Evolutionary conservation across 2,113 vertebrate genomes (phyloP).

Genomic region (Pleuronectes platessa): DNA sequence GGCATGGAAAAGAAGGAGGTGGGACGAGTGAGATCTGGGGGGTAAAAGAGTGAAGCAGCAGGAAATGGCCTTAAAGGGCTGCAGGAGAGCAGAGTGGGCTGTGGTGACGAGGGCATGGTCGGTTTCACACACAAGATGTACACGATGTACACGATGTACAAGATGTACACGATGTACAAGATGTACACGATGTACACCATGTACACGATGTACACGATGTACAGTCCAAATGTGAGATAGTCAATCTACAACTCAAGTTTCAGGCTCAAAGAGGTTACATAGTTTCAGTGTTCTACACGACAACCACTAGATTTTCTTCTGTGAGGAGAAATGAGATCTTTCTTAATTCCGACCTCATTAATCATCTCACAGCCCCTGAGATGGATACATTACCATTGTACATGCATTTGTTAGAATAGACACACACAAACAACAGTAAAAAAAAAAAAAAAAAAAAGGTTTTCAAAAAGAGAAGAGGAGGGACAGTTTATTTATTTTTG

Average conservation of each 20-base stretch:
- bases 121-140: neutral
- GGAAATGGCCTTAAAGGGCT: neutral
- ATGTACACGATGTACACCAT: neutral
- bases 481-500: conserved; percentile 55
- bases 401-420: no score
- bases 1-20: neutral
- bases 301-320: no score
- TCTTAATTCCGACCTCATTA: no score
- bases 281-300: no score
- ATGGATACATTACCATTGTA: no score
- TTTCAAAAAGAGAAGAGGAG: conserved; percentile 36
- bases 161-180: neutral
- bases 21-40: neutral
- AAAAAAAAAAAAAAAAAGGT: conserved; percentile 22
- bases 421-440: no score
- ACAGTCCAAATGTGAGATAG: neutral
- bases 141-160: neutral
- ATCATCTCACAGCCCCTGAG: no score
- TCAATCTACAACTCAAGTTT: no score
- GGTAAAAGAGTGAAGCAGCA: neutral
- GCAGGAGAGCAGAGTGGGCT: neutral
- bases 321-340: no score
- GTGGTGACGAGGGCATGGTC: neutral
- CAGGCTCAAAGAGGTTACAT: no score
- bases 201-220: neutral